A percentile compares a stretch with the other conserved stretches of the same genome.
These are phyloP conservation scores for Chrysolina haemoptera DNA, from an alignment of 2,888 invertebrate genomes.

Conservation along the genomic window DNA sequence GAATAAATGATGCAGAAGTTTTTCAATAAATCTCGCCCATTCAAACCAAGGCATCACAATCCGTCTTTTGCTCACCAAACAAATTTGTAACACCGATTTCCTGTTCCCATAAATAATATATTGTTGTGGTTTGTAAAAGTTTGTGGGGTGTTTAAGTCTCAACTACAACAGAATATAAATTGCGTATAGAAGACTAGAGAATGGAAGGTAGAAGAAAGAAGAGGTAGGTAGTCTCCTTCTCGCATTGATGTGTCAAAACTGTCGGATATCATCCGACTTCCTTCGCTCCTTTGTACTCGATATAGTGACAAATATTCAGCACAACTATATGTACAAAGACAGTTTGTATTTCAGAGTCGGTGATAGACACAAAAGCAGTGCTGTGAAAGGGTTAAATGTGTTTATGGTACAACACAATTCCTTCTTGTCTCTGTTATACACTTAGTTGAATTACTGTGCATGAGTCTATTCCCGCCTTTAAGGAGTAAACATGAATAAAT, in stretches of 20 bases:
- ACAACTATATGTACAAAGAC: slow-evolving; percentile 21
- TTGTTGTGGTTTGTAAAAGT: slow-evolving; percentile 47
- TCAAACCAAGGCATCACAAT: slow-evolving; percentile 24
- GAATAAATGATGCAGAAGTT: slow-evolving; percentile 20
- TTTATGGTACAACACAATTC: slow-evolving; percentile 12
- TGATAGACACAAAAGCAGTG: not conserved
- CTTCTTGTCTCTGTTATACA: not conserved
- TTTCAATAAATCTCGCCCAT: slow-evolving; percentile 22
- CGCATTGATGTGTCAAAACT: slow-evolving; percentile 49
- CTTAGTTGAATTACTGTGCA: not conserved
- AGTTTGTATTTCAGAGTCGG: not conserved
- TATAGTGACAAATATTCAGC: slow-evolving; percentile 41
- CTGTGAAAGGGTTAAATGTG: slow-evolving; percentile 5
- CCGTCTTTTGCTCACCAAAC: slow-evolving; percentile 36
- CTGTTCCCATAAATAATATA: slow-evolving; percentile 47
- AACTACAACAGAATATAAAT: slow-evolving; percentile 40
- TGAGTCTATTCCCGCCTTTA: not conserved
- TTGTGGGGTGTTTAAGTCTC: slow-evolving; percentile 41
- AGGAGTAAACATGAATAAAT: not conserved
- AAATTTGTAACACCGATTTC: slow-evolving; percentile 46
- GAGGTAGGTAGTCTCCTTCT: slow-evolving; percentile 38
- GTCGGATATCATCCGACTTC: slow-evolving; percentile 52
- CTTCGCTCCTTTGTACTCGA: slow-evolving; percentile 46
- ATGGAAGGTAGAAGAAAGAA: slow-evolving; percentile 32
- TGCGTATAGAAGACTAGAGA: slow-evolving; percentile 29